Percentiles rank a stretch among this genome's conserved stretches.
phyloP scores from a whole-genome alignment of 2,797 vertebrate genomes.

The Lutra lutra region DNA sequence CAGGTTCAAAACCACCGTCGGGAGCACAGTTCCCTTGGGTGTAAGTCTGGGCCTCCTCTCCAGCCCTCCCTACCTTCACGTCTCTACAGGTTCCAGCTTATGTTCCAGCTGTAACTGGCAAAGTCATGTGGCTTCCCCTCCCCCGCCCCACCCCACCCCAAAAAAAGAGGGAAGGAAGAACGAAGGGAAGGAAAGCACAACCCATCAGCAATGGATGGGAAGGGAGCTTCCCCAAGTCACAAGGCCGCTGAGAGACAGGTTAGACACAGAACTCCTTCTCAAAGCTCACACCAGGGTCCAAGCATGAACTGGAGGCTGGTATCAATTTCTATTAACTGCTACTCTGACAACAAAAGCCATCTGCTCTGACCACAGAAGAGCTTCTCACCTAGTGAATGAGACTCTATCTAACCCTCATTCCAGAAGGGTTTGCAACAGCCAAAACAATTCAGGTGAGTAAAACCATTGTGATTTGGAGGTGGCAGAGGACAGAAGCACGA shows the following conservation, averaged over 20 bases:
- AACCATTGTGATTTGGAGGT: not conserved
- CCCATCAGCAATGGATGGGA: not conserved
- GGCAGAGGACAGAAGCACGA: fast-evolving
- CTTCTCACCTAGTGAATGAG: not conserved
- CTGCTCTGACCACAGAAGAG: not conserved
- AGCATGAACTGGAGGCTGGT: not conserved
- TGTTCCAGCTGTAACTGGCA: not conserved
- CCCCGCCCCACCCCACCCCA: no score
- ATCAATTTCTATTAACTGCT: not conserved
- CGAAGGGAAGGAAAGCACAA: not conserved
- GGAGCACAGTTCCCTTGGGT: not conserved
- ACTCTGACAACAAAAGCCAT: not conserved
- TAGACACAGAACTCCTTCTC: constrained; percentile 3
- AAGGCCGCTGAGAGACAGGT: not conserved
- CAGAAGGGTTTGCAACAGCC: not conserved
- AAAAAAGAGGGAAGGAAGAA: not conserved
- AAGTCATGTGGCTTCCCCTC: not conserved
- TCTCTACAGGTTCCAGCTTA: not conserved
- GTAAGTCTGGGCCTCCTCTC: not conserved
- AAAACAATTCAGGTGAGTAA: not conserved
- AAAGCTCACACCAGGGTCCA: not conserved
- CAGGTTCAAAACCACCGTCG: not conserved
- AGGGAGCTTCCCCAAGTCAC: not conserved
- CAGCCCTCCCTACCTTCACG: not conserved
- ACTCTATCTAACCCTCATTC: not conserved